Base-by-base conservation (phyloP, 2,113 vertebrate genomes). In the Erythrolamprus reginae region DNA sequence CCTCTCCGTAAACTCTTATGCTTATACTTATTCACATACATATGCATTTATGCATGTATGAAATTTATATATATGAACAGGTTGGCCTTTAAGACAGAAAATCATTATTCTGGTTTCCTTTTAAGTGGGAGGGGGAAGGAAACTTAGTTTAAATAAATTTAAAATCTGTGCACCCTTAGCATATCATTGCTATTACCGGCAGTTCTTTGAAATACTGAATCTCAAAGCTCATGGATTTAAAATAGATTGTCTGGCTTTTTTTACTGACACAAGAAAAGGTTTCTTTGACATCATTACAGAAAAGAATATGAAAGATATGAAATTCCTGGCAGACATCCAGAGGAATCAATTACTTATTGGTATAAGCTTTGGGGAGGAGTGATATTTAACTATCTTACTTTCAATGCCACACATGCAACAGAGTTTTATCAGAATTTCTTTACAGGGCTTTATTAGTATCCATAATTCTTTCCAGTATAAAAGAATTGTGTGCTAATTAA, bases 21-120 rank as follows among this genome's bases (percentile, higher is more conserved):
- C 50, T 50, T 50, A 50, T 50, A 50, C 50, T 12, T 50, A 50
- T 50, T 23, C 21, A 55, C 0, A 17, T 55, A 21, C 55, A 24
- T 9, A 9, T 56, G 55, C 23, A 56, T 9, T 53, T 53, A 19
- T 53, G 51, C 51, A 4, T 23, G 7, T 56, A 24, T 56, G 55
- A 56, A 56, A 56, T 56, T 24, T 24, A 91, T 56, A 24, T 56
- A 91, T 82, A 90, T 89, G 93, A 96, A 94, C 52, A 92, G 90
- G 53, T 92, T 95, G 92, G 94, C 94, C 94, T 94, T 94, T 92
- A 82, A 94, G 94, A 94, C 83, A 94, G 92, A 90, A 96, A 96
- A 95, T 94, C 94, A 87, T 95, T 95, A 92, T 95, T 92, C 92
- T 91, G 93, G 13, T 89, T 85, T 96, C 86, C 50, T 85, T 93